phyloP scores from a whole-genome alignment of 2,113 vertebrate genomes.

The human (Homo sapiens) region DNA sequence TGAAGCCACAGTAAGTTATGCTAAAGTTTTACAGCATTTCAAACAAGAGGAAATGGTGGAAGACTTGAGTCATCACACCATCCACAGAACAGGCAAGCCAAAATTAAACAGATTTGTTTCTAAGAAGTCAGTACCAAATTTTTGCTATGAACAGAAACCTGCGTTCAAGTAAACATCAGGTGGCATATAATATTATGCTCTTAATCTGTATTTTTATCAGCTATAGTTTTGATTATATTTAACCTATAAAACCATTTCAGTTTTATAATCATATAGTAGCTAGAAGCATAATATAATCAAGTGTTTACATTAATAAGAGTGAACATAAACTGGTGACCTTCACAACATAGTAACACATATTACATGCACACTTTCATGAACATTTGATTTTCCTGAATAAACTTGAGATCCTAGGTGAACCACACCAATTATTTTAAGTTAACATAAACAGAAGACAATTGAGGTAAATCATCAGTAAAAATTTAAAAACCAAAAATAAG shows the following conservation, averaged over 20 bases:
- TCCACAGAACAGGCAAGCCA: background rate
- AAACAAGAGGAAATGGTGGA: background rate
- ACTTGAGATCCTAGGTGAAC: background rate
- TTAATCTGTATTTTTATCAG: background rate
- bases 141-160: background rate
- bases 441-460: background rate
- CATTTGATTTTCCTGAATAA: conserved; percentile 24
- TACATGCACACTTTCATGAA: background rate
- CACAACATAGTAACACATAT: background rate
- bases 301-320: background rate
- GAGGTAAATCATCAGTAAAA: background rate
- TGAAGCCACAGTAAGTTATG: background rate
- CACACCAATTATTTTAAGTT: background rate
- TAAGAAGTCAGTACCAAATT: background rate
- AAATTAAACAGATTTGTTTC: conserved; percentile 2
- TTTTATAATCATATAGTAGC: background rate
- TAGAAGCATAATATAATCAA: background rate
- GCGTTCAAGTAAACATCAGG: background rate
- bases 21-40: background rate
- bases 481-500: background rate
- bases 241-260: background rate
- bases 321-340: background rate
- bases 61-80: conserved; percentile 11
- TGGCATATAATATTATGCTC: background rate
- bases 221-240: conserved; percentile 16